Evolutionary conservation across 2,888 invertebrate genomes (phyloP), one percentile per base, ranked within the genome.

Genomic region (Drosophila austrosaltans): DNA sequence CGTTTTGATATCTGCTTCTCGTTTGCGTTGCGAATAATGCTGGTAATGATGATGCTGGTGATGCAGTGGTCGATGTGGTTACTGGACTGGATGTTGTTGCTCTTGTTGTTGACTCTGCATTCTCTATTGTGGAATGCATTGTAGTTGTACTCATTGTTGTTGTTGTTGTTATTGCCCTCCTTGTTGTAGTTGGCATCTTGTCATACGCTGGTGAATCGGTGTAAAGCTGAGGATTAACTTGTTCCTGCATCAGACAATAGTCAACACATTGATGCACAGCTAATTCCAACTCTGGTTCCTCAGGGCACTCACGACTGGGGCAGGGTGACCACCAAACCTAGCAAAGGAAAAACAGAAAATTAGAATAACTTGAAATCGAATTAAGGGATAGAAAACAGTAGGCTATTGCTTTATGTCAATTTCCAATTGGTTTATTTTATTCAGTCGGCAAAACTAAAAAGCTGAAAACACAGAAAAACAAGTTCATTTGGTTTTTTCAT

Each of bases 311-410:
- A 73, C 96, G 93, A 82, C 96, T 96, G 0, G 96, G 95, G 86
- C 96, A 96, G 0, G 96, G 96, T 87, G 96, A 96, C 96, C 96
- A 96, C 96, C 96, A 96, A 40, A 96, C 95, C 95, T 95, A 63
- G n/a, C 3, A 8, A 6, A 32, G 6, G 58, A 59, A 32, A 57
- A 60, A 61, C 42, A n/a, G 10, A 63, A 44, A 53, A 36, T 32
- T 32, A 42, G 25, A 7, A 61, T 64, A 58, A 57, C 72, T 16
- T 16, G 36, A 2, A 36, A 36, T 36, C 1, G 1, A 36, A 8
- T 72, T 65, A 65, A 30, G 32, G 58, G 2, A 28, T 30, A 30
- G 30, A 30, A 1, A 5, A 30, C 5, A 30, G 30, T 58, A 39
- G 57, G 22, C 57, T 3, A 25, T 48, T 4, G 8, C 3, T 40